Evolutionary conservation across 2,888 invertebrate species (phyloP).

Genomic region (Diarsia brunnea): DNA sequence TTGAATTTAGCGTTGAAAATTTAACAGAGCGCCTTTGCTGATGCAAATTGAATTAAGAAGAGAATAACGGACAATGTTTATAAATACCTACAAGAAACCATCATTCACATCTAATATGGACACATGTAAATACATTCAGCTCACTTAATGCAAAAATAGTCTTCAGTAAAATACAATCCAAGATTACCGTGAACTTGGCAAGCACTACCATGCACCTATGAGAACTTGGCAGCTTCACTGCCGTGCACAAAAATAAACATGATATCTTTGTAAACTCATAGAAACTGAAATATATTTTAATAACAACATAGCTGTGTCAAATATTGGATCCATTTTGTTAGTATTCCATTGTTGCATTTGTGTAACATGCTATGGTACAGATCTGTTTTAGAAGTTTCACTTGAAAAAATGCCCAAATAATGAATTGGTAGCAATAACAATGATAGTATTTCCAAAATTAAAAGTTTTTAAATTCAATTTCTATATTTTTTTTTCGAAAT

Average conservation of each 20-base stretch:
- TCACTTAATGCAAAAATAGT: slow-evolving; percentile 32
- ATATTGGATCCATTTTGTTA: slow-evolving; percentile 34
- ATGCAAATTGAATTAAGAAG: not conserved
- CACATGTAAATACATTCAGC: not conserved
- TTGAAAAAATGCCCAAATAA: not conserved
- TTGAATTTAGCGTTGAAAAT: not conserved
- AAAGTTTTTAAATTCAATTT: not conserved
- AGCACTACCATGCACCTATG: slow-evolving; percentile 28
- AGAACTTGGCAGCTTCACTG: slow-evolving; percentile 51
- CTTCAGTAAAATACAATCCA: slow-evolving; percentile 47
- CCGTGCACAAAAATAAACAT: slow-evolving; percentile 18
- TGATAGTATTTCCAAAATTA: not conserved
- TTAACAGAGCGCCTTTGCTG: not conserved
- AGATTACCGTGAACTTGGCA: slow-evolving; percentile 53
- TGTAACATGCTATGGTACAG: not conserved
- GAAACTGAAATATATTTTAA: slow-evolving; percentile 37
- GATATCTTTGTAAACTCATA: slow-evolving; percentile 24
- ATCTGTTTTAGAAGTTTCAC: slow-evolving; percentile 36
- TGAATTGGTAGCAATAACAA: not conserved
- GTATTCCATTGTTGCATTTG: slow-evolving; percentile 31
- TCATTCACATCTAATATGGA: not conserved
- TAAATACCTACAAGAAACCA: not conserved
- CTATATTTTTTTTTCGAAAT: too few species aligned
- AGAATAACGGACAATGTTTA: too few species aligned
- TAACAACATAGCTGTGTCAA: slow-evolving; percentile 34